phyloP scores from a whole-genome alignment of 2,797 vertebrate genomes.

The Bucorvus abyssinicus region DNA sequence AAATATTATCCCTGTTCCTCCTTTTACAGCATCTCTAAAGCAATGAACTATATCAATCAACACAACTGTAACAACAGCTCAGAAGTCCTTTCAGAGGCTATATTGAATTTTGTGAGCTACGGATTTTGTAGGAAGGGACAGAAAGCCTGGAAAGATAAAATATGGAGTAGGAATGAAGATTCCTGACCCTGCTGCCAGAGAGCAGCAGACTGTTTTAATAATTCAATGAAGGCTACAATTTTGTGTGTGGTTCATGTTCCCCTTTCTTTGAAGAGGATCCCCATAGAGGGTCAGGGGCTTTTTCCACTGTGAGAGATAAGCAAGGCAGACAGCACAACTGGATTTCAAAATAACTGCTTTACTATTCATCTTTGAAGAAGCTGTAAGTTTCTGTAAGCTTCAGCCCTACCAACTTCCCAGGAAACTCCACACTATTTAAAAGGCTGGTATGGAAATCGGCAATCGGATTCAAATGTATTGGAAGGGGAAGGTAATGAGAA shows the following conservation, averaged over 20 bases:
- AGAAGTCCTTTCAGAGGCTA: background rate
- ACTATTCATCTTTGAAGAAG: constrained; percentile 4
- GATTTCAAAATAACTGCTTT: constrained; percentile 41
- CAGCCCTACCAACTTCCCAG: background rate
- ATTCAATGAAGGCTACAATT: constrained; percentile 48
- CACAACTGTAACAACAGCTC: background rate
- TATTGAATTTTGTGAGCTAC: background rate
- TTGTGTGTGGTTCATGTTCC: background rate
- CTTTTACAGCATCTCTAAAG: constrained; percentile 3
- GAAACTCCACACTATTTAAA: background rate
- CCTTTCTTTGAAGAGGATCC: constrained; percentile 49
- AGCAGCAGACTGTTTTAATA: constrained; percentile 44
- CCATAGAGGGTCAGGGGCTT: background rate
- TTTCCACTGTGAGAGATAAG: constrained; percentile 12
- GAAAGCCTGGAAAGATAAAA: constrained; percentile 23
- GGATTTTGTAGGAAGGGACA: constrained; percentile 17
- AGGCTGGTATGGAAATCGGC: background rate
- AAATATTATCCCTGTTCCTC: background rate
- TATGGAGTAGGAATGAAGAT: background rate
- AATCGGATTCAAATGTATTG: background rate
- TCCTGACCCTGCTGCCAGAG: constrained; percentile 24
- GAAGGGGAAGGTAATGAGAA: background rate
- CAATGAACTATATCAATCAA: background rate
- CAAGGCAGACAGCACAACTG: constrained; percentile 13
- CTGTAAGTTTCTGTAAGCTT: background rate